Conservation (phyloP, 2,888 invertebrate genomes). For the Globia sparganii region DNA sequence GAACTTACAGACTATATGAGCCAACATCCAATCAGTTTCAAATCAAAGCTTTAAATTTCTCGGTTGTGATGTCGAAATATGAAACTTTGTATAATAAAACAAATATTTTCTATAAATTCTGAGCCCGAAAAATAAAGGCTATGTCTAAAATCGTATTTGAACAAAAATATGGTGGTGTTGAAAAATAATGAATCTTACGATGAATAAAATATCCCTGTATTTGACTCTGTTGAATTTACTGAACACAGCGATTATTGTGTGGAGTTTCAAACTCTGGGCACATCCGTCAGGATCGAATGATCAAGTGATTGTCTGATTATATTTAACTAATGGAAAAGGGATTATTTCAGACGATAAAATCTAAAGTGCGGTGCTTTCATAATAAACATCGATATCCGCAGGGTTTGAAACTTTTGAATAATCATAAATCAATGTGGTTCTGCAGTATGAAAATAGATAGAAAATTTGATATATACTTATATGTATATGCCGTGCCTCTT, state of each 20-base stretch:
- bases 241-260: slow-evolving; percentile 84
- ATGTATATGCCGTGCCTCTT: slow-evolving; percentile 80
- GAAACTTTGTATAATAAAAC: slow-evolving; percentile 62
- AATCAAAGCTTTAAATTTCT: slow-evolving; percentile 88
- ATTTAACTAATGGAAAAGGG: slow-evolving; percentile 54
- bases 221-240: slow-evolving; percentile 88
- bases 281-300: slow-evolving; percentile 54
- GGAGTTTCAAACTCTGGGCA: slow-evolving; percentile 79
- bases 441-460: slow-evolving; percentile 88
- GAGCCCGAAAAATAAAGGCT: slow-evolving; percentile 66
- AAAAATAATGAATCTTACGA: slow-evolving; percentile 80
- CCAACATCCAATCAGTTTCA: slow-evolving; percentile 87
- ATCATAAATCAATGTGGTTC: slow-evolving; percentile 78
- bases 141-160: slow-evolving; percentile 69
- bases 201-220: slow-evolving; percentile 90
- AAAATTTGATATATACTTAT: slow-evolving; percentile 80
- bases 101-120: slow-evolving; percentile 66
- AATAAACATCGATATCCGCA: slow-evolving; percentile 53
- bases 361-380: slow-evolving; percentile 57
- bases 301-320: slow-evolving; percentile 54
- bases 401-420: slow-evolving; percentile 60
- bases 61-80: slow-evolving; percentile 76
- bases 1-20: slow-evolving; percentile 82
- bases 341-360: slow-evolving; percentile 51
- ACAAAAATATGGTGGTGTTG: slow-evolving; percentile 75